Evolutionary conservation across 2,797 vertebrate species (phyloP).

Genomic region (Artibeus lituratus): DNA sequence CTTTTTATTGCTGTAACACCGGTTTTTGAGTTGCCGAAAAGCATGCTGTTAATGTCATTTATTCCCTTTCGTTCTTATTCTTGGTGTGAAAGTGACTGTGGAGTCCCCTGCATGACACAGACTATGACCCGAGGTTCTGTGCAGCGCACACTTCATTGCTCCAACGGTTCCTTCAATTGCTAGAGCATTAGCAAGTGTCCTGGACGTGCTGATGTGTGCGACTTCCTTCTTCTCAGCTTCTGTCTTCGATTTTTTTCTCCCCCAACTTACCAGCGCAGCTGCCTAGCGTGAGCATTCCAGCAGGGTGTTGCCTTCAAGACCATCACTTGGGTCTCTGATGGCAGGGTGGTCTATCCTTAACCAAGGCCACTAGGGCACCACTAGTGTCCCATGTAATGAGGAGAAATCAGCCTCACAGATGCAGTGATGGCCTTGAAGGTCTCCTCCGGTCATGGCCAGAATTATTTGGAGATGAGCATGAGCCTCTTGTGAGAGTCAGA

Average conservation of each 20-base stretch:
- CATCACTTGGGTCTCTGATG: background rate
- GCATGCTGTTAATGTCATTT: background rate
- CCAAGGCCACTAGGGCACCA: background rate
- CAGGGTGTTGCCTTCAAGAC: background rate
- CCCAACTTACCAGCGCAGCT: background rate
- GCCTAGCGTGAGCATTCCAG: background rate
- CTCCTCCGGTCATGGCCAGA: background rate
- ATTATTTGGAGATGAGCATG: background rate
- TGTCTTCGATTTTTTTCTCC: background rate
- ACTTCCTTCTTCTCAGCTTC: background rate
- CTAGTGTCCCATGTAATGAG: background rate
- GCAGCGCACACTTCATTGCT: background rate
- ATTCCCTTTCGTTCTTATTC: background rate
- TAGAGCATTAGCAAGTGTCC: background rate
- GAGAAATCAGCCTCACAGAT: background rate
- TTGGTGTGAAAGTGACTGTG: background rate
- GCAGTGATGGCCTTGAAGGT: background rate
- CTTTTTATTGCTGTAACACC: background rate
- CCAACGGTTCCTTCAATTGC: background rate
- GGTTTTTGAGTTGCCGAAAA: background rate
- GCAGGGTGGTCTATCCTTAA: background rate
- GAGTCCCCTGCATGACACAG: background rate
- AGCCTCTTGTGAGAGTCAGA: background rate
- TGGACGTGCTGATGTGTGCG: accelerated
- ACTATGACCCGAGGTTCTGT: background rate